phyloP scores from a whole-genome alignment of 2,113 vertebrate genomes.

The Ceyx melanurus region DNA sequence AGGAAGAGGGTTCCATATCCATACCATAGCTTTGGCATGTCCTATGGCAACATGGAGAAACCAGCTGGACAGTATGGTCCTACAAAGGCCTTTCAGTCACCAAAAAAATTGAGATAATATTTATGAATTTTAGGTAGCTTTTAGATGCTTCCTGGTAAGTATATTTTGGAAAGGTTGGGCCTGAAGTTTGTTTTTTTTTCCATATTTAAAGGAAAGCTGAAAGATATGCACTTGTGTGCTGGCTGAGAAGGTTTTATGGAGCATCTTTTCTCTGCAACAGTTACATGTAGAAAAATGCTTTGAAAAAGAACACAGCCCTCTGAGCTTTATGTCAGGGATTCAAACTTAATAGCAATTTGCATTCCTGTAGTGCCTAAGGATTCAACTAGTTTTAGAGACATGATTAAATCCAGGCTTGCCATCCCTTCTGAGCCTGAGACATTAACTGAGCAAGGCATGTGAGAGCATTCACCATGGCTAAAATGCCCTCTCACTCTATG shows the following conservation, averaged over 20 bases:
- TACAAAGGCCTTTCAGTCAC: background rate
- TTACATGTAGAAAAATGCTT: background rate
- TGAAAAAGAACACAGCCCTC: background rate
- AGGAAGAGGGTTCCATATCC: background rate
- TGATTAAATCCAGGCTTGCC: conserved; percentile 17
- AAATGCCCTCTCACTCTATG: background rate
- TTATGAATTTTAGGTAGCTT: background rate
- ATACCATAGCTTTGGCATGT: background rate
- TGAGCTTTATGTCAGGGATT: background rate
- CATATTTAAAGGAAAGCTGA: background rate
- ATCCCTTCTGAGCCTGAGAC: background rate
- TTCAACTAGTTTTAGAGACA: conserved; percentile 20
- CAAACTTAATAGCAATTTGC: conserved; percentile 10
- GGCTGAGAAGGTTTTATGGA: background rate
- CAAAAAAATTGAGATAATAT: background rate
- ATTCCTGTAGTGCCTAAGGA: background rate
- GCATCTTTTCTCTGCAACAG: background rate
- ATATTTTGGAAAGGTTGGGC: background rate
- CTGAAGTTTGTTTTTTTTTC: background rate
- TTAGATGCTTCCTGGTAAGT: background rate
- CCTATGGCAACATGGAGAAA: fast-evolving
- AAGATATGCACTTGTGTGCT: background rate
- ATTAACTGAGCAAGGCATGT: background rate
- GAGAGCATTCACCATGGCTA: background rate
- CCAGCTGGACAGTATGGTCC: background rate